A percentile compares a stretch with the other conserved stretches of the same genome.
Evolutionary conservation across 30 jellyfish, hydroid and myxozoan species (phyloP).

Genomic region (Hydractinia echinata): DNA sequence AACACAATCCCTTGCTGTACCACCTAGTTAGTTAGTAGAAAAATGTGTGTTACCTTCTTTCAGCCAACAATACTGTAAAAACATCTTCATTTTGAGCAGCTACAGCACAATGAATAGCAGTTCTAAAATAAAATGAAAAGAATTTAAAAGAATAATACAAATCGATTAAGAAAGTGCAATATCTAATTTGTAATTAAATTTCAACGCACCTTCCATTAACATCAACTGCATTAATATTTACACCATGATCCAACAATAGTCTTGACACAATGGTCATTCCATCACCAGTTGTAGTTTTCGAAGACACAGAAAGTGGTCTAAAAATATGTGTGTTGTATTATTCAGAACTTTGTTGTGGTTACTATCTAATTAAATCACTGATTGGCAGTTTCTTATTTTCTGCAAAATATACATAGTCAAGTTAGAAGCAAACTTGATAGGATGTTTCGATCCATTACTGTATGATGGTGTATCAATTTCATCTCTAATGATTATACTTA

Average conservation of each 20-base stretch:
- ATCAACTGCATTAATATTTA: slow-evolving; percentile 23
- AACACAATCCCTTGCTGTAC: too few species aligned
- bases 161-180: neutral
- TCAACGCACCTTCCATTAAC: slow-evolving; percentile 20
- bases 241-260: slow-evolving; percentile 31
- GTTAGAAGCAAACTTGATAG: too few species aligned
- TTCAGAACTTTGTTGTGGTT: neutral
- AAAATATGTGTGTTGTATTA: neutral
- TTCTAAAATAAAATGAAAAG: slow-evolving; percentile 37
- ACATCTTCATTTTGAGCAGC: slow-evolving; percentile 55
- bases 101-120: slow-evolving; percentile 70
- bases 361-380: too few species aligned
- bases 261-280: slow-evolving; percentile 73
- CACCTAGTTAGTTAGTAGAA: too few species aligned
- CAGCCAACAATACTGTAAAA: slow-evolving; percentile 62
- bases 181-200: neutral
- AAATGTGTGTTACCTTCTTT: slow-evolving; percentile 70
- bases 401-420: too few species aligned
- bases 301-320: neutral
- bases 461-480: too few species aligned
- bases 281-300: slow-evolving; percentile 63
- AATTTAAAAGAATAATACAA: neutral
- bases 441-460: too few species aligned
- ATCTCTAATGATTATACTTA: neutral
- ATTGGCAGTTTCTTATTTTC: too few species aligned